A percentile compares a stretch with the other conserved stretches of the same genome.
Conservation (phyloP, 53 echinoderm and acorn worm species). For the Astropecten irregularis region DNA sequence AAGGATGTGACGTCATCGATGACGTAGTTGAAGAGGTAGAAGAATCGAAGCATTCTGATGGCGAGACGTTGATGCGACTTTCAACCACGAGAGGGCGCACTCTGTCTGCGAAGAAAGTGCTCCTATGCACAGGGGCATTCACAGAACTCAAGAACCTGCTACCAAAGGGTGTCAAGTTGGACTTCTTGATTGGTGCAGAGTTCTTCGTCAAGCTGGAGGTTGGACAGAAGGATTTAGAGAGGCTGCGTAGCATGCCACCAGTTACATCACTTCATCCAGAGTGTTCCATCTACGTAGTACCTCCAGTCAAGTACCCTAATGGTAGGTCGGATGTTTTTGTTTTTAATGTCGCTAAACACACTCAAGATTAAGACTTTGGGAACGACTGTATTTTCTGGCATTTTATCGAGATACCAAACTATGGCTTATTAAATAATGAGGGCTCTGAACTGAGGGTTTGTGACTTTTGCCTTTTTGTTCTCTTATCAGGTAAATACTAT, state of each 20-base stretch:
- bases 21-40: conserved; percentile 60
- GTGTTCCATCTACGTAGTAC: conserved; percentile 42
- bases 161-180: conserved; percentile 41
- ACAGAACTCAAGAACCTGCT: conserved; percentile 57
- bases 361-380: no score
- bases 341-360: no score
- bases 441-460: no score
- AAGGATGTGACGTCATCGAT: conserved; percentile 67
- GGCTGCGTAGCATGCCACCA: conserved; percentile 50
- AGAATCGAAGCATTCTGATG: neutral
- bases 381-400: no score
- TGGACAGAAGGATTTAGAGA: conserved; percentile 9
- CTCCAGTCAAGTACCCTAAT: conserved; percentile 73
- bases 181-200: neutral
- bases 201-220: conserved; percentile 16
- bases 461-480: no score
- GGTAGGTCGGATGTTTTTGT: no score
- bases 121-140: conserved; percentile 71
- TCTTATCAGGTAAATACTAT: conserved; percentile 54
- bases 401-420: no score
- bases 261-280: neutral
- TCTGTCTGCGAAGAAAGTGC: conserved; percentile 46
- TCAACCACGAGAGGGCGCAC: conserved; percentile 29
- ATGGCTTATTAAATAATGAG: no score
- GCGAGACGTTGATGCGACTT: conserved; percentile 4